These are phyloP conservation scores for Poeciliopsis turneri DNA, from an alignment of 2,797 vertebrate species.

Conservation along the genomic window DNA sequence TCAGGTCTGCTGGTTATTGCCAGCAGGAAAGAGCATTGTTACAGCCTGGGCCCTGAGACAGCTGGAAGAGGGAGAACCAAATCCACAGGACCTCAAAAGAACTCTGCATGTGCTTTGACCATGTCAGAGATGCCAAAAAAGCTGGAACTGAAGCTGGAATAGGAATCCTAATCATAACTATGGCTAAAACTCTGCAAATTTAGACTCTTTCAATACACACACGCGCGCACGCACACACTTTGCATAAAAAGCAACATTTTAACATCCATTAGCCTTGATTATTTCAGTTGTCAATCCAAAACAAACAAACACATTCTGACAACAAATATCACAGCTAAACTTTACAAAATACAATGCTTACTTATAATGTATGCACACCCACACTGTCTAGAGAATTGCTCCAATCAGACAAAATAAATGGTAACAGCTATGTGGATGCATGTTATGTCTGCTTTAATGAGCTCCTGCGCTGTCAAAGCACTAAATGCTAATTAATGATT, in stretches of 20 bases:
- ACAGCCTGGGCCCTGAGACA: not conserved
- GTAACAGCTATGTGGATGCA: slow-evolving; percentile 21
- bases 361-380: slow-evolving; percentile 2
- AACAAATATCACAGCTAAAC: not conserved
- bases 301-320: not conserved
- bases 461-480: slow-evolving; percentile 5
- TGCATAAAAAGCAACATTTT: not conserved
- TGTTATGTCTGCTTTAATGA: slow-evolving; percentile 12
- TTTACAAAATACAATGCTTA: not conserved
- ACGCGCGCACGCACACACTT: not conserved
- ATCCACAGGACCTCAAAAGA: not conserved
- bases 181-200: not conserved
- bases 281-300: not conserved
- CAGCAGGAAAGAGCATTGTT: not conserved
- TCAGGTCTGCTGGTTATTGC: not conserved
- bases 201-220: not conserved
- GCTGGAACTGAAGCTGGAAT: not conserved
- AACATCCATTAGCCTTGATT: not conserved
- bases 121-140: not conserved
- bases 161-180: not conserved
- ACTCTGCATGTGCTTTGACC: not conserved
- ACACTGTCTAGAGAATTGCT: slow-evolving; percentile 11
- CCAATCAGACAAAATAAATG: slow-evolving; percentile 4
- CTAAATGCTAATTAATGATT: slow-evolving; percentile 5
- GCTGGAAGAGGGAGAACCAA: not conserved